phyloP scores from a whole-genome alignment of 2,113 vertebrate species.

The Chauna torquata region DNA sequence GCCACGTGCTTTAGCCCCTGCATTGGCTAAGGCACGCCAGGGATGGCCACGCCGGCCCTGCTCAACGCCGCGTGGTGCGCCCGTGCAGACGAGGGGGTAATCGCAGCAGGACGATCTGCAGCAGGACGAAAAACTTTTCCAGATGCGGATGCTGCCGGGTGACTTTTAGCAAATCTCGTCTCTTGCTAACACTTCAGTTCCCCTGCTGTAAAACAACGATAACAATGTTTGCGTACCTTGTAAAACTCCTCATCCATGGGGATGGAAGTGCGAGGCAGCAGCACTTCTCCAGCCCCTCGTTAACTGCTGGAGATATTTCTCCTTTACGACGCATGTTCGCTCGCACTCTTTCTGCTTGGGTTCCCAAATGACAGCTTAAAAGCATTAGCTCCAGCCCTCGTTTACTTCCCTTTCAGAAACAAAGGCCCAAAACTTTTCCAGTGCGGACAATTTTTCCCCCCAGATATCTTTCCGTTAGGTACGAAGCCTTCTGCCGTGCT shows the following conservation, averaged over 20 bases:
- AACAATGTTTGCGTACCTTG: neutral
- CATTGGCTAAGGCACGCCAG: accelerated
- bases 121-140: too few species aligned
- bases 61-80: accelerated
- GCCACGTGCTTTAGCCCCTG: accelerated
- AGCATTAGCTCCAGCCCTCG: neutral
- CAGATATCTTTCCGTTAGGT: neutral
- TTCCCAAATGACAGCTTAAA: neutral
- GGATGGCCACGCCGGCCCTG: neutral
- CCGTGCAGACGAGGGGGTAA: accelerated
- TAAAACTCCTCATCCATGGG: neutral
- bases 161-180: neutral
- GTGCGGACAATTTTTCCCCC: accelerated
- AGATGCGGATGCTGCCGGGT: neutral
- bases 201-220: neutral
- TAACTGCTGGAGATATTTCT: neutral
- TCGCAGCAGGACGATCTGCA: neutral
- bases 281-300: neutral
- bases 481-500: neutral
- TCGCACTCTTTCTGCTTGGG: neutral
- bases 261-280: neutral
- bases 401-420: neutral
- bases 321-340: neutral
- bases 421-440: neutral
- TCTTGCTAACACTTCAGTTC: neutral